A percentile compares a stretch with the other conserved stretches of the same genome.
These are phyloP conservation scores for Gadus macrocephalus DNA, from an alignment of 2,113 vertebrate genomes.

Conservation along the genomic window DNA sequence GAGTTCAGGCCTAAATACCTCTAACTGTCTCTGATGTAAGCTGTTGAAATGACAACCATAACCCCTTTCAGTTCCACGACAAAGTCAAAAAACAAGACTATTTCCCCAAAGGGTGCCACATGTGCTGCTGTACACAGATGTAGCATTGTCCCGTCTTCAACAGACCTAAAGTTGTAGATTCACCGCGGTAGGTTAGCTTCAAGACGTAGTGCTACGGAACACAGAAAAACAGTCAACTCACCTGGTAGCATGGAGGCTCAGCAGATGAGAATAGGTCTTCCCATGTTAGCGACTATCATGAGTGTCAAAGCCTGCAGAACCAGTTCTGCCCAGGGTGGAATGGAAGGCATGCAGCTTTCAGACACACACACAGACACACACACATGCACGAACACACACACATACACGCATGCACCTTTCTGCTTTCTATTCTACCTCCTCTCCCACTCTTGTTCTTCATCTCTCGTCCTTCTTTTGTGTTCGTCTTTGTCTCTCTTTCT, in stretches of 20 bases:
- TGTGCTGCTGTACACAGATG: too few species aligned
- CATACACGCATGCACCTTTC: not conserved
- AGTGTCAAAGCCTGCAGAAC: slow-evolving; percentile 42
- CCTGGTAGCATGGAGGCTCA: slow-evolving; percentile 34
- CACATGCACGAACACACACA: not conserved
- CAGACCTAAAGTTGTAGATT: too few species aligned
- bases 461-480: too few species aligned
- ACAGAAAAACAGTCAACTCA: slow-evolving; percentile 28
- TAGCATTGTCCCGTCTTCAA: too few species aligned
- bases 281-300: slow-evolving; percentile 16
- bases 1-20: too few species aligned
- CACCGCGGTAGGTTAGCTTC: too few species aligned
- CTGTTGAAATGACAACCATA: too few species aligned
- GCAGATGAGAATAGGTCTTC: not conserved
- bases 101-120: too few species aligned
- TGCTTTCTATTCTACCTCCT: not conserved
- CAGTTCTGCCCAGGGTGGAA: slow-evolving; percentile 48
- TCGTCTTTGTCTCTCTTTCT: not conserved
- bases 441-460: not conserved
- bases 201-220: too few species aligned
- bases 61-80: too few species aligned
- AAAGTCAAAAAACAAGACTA: too few species aligned
- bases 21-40: too few species aligned
- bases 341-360: slow-evolving; percentile 41
- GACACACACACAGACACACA: not conserved